Evolutionary conservation across 1,140 invertebrate genomes (phyloP), one percentile per base, ranked within the genome.

Genomic region (Drosophila tropicalis): DNA sequence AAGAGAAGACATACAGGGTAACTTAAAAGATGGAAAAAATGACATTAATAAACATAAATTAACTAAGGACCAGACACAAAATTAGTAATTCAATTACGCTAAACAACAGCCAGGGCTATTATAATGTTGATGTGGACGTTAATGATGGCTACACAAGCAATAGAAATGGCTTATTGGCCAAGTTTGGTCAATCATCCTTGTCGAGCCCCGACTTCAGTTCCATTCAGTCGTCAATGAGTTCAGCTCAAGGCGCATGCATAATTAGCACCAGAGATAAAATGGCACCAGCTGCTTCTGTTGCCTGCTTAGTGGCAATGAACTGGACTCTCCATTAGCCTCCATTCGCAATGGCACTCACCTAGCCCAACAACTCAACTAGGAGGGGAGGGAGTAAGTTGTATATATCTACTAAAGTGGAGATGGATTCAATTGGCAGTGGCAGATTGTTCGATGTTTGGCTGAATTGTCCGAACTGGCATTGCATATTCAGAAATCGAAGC

Each of bases 41-140:
- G 34, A 58, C 74, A 82, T 85, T 87, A 82, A 83, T 86, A 83
- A 83, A 67, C 76, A 79, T 87, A 86, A 87, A 82, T 82, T 87
- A 71, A 67, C 60, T 22, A 51, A 4, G 22, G 44, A 25, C 39
- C 34, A 12, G 22, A 68, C 62, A 57, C 57, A 72, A 79, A 82
- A 87, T 83, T 83, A 79, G 76, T 87, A 77, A 83, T 82, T 87
- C 84, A 87, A 87, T 87, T 87, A 77, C 57, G 70, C 64, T 74
- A 87, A 89, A 80, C 67, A 39, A 39, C 36, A 89, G 79, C 76
- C 64, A 60, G 36, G 72, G 68, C 60, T 62, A 77, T 57, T 39
- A 56, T 15, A 51, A 64, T 56, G 72, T 60, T 55, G 75, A 55
- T 15, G 62, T 13, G 44, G 7, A 64, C 41, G 65, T 58, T 60